Evolutionary conservation across 2,888 invertebrate genomes (phyloP).

Genomic region (Phytoseiulus persimilis): DNA sequence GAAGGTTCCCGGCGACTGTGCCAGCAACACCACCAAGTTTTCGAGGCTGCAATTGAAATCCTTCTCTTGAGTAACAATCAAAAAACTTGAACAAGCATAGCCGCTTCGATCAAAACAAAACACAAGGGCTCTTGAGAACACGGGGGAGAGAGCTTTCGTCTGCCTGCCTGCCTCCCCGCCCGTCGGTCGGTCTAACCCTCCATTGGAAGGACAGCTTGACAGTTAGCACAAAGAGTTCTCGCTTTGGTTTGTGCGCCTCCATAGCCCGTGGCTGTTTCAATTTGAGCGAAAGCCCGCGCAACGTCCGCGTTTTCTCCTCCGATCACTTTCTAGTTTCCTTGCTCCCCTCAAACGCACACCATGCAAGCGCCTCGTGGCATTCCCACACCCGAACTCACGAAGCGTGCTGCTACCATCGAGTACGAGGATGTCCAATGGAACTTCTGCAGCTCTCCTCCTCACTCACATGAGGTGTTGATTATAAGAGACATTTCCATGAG

Average conservation of each 20-base stretch:
- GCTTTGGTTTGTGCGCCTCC: not conserved
- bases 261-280: slow-evolving; percentile 5
- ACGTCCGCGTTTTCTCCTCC: not conserved
- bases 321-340: not conserved
- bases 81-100: not conserved
- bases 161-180: not conserved
- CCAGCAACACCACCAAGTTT: no score
- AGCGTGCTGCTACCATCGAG: not conserved
- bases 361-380: not conserved
- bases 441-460: not conserved
- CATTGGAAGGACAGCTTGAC: not conserved
- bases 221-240: slow-evolving; percentile 5
- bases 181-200: not conserved
- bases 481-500: not conserved
- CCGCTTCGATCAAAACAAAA: not conserved
- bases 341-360: not conserved
- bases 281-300: not conserved
- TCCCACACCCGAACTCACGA: no score
- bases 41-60: not conserved
- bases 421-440: not conserved
- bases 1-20: no score
- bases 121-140: not conserved
- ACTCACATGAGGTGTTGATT: slow-evolving; percentile 5
- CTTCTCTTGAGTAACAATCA: not conserved
- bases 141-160: not conserved